A percentile compares a stretch with the other conserved stretches of the same genome.
Evolutionary conservation across 2,797 vertebrate species (phyloP).

Genomic region (Cephalopachus bancanus): DNA sequence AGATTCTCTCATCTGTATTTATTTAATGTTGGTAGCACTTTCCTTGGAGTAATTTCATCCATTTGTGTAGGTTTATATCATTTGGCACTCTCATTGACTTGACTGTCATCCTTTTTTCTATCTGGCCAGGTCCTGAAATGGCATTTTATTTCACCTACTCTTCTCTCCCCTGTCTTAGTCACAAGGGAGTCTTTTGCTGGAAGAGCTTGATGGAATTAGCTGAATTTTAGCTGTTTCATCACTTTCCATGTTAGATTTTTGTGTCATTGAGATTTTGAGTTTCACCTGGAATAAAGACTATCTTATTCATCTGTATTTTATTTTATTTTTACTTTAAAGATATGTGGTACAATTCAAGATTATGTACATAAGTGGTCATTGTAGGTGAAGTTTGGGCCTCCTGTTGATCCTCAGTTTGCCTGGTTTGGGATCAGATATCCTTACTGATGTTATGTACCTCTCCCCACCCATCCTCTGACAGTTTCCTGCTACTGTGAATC

Average conservation of each 20-base stretch:
- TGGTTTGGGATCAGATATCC: no score
- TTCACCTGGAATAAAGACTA: not conserved
- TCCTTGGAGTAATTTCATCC: constrained; percentile 18
- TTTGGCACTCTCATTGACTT: not conserved
- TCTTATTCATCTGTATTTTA: constrained; percentile 2
- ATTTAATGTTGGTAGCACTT: constrained; percentile 33
- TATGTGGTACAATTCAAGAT: no score
- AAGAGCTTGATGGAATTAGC: constrained; percentile 5
- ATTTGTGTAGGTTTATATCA: not conserved
- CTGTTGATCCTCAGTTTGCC: no score
- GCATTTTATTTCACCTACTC: constrained; percentile 15
- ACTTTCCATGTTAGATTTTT: not conserved
- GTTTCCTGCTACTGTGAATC: no score
- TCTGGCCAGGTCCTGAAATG: constrained; percentile 18
- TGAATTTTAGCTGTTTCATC: not conserved
- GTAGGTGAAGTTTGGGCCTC: no score
- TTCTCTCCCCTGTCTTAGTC: not conserved
- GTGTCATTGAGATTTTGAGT: constrained; percentile 13
- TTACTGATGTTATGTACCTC: no score
- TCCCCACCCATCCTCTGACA: no score
- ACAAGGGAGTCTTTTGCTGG: not conserved
- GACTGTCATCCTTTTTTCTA: constrained; percentile 35
- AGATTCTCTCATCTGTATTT: not conserved
- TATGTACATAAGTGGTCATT: no score
- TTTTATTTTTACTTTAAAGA: no score